Evolutionary conservation across 2,888 invertebrate genomes (phyloP).

Genomic region (Orthosia cruda): DNA sequence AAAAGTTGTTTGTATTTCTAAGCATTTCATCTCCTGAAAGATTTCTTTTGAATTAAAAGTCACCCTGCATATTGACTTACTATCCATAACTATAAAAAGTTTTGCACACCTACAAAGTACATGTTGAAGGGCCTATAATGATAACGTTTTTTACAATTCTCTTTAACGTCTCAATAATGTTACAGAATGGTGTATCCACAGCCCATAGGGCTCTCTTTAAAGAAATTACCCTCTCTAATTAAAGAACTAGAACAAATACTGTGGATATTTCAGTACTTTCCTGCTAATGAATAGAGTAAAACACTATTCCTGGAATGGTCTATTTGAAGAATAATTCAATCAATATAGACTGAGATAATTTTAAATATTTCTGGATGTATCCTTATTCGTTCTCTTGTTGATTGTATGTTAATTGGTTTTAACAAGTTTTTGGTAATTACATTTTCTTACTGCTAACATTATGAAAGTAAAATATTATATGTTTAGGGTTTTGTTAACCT

Average conservation of each 20-base stretch:
- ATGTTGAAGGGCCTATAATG: neutral
- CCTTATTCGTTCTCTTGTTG: neutral
- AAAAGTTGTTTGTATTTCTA: too few relatives aligned
- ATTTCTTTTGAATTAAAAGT: too few relatives aligned
- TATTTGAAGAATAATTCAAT: constrained; percentile 17
- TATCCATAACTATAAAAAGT: neutral
- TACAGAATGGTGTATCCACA: neutral
- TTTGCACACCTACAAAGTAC: neutral
- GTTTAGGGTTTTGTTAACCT: neutral
- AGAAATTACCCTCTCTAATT: constrained; percentile 7
- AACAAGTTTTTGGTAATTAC: too few relatives aligned
- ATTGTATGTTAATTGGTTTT: constrained; percentile 24
- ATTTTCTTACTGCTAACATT: neutral
- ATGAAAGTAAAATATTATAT: neutral
- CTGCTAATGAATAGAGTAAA: constrained; percentile 5
- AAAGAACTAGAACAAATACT: constrained; percentile 2
- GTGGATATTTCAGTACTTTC: neutral
- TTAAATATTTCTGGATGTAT: neutral
- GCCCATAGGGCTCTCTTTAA: neutral
- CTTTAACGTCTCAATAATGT: neutral
- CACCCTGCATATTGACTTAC: too few relatives aligned
- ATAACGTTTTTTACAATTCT: neutral
- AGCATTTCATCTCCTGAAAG: too few relatives aligned
- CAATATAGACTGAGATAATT: neutral
- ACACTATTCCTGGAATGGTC: neutral